These are phyloP conservation scores for Tachysurus vachellii DNA, from an alignment of 2,113 vertebrate species.

Conservation along the genomic window DNA sequence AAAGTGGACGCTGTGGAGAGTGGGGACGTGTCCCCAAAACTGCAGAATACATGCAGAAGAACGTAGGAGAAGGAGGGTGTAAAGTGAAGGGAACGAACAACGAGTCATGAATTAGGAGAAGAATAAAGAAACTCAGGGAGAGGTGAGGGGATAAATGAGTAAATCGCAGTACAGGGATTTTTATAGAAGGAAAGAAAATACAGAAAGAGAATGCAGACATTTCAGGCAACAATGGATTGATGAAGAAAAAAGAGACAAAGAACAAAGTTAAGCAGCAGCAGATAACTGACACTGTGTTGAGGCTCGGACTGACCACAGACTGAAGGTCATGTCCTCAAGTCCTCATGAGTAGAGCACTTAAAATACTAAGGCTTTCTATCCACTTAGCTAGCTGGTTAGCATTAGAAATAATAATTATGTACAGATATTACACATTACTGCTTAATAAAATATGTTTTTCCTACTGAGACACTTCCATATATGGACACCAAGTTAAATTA, in stretches of 20 bases:
- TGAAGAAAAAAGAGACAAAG: slow-evolving; percentile 69
- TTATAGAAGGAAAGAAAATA: background rate
- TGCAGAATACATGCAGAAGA: slow-evolving; percentile 67
- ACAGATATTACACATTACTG: background rate
- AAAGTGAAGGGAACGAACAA: background rate
- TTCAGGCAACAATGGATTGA: slow-evolving; percentile 52
- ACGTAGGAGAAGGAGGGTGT: slow-evolving; percentile 71
- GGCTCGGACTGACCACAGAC: background rate
- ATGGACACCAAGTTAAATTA: background rate
- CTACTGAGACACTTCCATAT: background rate
- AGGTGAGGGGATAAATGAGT: background rate
- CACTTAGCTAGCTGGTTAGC: too few relatives aligned
- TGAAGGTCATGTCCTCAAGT: background rate
- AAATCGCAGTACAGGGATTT: background rate
- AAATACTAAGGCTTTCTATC: background rate
- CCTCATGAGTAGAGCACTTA: background rate
- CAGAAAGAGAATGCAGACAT: slow-evolving; percentile 58
- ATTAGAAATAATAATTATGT: background rate
- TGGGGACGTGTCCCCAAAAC: slow-evolving; percentile 94
- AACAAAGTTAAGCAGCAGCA: slow-evolving; percentile 68
- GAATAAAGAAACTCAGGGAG: slow-evolving; percentile 9
- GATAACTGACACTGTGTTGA: background rate
- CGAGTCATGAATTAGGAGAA: background rate
- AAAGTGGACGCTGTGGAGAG: slow-evolving; percentile 94
- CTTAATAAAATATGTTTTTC: background rate